Base-by-base conservation (phyloP, 53 echinoderm and acorn worm genomes). In the Crossaster papposus region DNA sequence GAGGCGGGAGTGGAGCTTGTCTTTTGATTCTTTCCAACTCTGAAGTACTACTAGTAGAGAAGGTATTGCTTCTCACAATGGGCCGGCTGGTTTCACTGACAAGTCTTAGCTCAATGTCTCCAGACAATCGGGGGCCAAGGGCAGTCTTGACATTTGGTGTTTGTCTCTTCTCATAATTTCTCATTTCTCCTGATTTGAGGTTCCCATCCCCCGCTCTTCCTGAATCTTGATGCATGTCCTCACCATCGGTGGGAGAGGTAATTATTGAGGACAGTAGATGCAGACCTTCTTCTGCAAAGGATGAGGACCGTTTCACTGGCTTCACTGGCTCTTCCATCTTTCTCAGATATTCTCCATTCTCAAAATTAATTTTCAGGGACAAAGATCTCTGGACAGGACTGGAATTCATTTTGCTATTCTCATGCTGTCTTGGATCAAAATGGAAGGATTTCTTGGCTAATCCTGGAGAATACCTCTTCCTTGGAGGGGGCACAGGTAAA, bases 1-100 rank as follows among this genome's bases (percentile, higher is more conserved):
- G 95, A 31, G 90, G 81, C 7, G 93, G 95, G 15, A 88, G 91
- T 23, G 95, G 95, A 44, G 95, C 95, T 72, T 91, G 91, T 17
- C 95, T 72, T 15, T 34, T 58, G 38, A 90, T 86, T 26, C 79
- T 65, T 28, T 89, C 84, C 0, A 44, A 12, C 24, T 94, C 86
- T 64, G 79, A 64, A 7, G 85, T 76, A 80, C 83, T 36, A 50
- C 91, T 54, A 12, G 82, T 90, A 62, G 95, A 95, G 64, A 95
- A 93, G 10, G 95, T 95, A 31, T 95, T 90, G 74, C 95, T 95
- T 54, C 95, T 80, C 30, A 24, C 15, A 26, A 76, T 36, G 34
- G 76, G 87, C 35, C 77, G 87, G 15, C 24, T 58, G 30, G 13
- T 15, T 76, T 87, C 87, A 58, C 14, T 38, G 54, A 2, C 87